Percentiles rank a stretch among this genome's conserved stretches.
phyloP scores from a whole-genome alignment of 2,113 vertebrate species.

The Nestor notabilis region DNA sequence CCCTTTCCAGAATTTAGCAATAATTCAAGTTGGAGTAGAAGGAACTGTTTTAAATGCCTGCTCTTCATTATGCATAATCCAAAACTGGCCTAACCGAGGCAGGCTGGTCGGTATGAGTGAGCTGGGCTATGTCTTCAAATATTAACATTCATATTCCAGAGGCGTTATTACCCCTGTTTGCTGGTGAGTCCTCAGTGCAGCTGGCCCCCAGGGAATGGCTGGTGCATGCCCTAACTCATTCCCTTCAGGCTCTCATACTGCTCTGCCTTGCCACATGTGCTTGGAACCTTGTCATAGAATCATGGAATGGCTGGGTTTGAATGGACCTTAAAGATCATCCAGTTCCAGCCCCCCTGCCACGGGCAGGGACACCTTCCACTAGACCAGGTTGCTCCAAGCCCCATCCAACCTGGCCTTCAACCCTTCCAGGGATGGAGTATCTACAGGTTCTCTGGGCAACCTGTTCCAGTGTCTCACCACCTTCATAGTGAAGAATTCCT shows the following conservation, averaged over 20 bases:
- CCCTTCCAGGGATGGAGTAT: background rate
- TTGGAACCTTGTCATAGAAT: background rate
- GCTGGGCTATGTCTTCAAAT: background rate
- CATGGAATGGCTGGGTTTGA: background rate
- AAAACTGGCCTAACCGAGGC: background rate
- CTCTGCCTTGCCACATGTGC: background rate
- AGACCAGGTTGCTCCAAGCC: background rate
- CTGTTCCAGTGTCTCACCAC: background rate
- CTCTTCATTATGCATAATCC: background rate
- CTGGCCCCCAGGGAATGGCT: background rate
- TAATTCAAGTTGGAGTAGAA: slow-evolving; percentile 5
- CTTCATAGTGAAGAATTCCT: background rate
- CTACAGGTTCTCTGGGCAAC: background rate
- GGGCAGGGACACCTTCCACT: background rate
- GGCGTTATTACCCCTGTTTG: background rate
- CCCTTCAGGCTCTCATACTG: background rate
- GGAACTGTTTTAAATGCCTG: background rate
- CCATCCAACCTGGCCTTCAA: background rate
- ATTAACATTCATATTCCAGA: background rate
- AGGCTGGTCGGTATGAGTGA: background rate
- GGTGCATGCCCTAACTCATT: fast-evolving
- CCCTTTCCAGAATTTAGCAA: background rate
- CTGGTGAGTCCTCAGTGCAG: background rate
- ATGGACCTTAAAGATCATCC: background rate
- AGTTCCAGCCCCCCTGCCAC: background rate